phyloP scores from a whole-genome alignment of 1,140 invertebrate genomes.

The Penaeus chinensis region DNA sequence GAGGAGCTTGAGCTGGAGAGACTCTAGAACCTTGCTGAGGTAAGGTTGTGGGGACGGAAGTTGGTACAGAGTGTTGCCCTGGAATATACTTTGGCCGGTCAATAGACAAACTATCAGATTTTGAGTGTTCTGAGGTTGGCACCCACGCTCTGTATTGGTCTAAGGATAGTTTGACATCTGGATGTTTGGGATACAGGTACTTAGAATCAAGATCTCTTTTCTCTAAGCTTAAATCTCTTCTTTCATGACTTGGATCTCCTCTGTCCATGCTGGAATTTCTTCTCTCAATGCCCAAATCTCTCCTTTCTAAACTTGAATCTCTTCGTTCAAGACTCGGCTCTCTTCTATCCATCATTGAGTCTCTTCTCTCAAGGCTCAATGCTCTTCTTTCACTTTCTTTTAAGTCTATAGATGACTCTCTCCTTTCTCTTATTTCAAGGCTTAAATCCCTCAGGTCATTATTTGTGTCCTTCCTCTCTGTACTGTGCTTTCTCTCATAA shows the following conservation, averaged over 20 bases:
- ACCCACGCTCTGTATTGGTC: constrained; percentile 42
- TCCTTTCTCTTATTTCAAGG: constrained; percentile 15
- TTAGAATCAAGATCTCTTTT: neutral
- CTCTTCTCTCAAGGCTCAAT: constrained; percentile 26
- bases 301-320: constrained; percentile 29
- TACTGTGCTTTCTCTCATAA: constrained; percentile 18
- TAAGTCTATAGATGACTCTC: constrained; percentile 17
- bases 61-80: constrained; percentile 30
- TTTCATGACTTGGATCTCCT: constrained; percentile 11
- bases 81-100: constrained; percentile 37
- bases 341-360: constrained; percentile 12
- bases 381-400: constrained; percentile 14
- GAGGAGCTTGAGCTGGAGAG: constrained; percentile 37
- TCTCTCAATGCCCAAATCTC: constrained; percentile 32
- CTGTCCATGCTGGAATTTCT: constrained; percentile 13
- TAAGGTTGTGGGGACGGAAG: constrained; percentile 54
- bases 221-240: neutral
- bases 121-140: constrained; percentile 29
- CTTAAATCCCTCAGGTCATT: neutral
- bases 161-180: constrained; percentile 5
- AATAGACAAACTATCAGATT: constrained; percentile 23
- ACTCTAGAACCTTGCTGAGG: constrained; percentile 47
- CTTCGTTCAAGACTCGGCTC: constrained; percentile 27
- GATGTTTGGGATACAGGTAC: constrained; percentile 29
- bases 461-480: constrained; percentile 2